Base-by-base conservation (phyloP, 2,888 invertebrate species). In the Campoplex nolae region DNA sequence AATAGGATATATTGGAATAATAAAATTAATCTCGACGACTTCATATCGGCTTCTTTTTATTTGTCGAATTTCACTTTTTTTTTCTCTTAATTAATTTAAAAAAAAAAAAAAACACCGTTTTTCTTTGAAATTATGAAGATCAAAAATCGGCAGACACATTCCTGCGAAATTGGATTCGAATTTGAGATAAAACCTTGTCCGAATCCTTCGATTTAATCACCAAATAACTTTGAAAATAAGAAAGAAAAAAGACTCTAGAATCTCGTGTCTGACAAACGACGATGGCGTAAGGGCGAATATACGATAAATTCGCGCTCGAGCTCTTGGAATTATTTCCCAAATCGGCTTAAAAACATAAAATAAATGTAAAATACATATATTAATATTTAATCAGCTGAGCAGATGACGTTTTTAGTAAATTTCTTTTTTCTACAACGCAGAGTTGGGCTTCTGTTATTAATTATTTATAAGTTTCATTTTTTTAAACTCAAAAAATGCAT, bases 341-440 rank as follows among this genome's bases (percentile, higher is more conserved):
- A 83, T 83, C 83, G 77, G 83, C 83, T 83, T 77, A 83, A 77
- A 51, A 62, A 11, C 56, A 77, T 70, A 32, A 71, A 70, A 79
- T 28, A 71, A 28, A 48, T 51, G 73, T 73, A 73, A n/a, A 18
- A 28, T 54, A 48, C 45, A 76, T 18, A 76, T 23, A 77, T 51
- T 51, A 48, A 77, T 51, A 45, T 76, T 18, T 58, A 77, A 77
- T 51, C 65, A 18, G 35, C 28, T 51, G 62, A 77, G n/a, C 23
- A n/a, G 7, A 42, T 67, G 16, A 23, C n/a, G 51, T 54, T 56
- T 18, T 7, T 1, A 42, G 42, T 8, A 9, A 42, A 42, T 8
- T 16, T n/a, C 35, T 54, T 35, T 56, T 38, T 73, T n/a, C n/a
- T 13, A n/a, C 23, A 7, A 1, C 16, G 35, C 62, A 62, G 58